phyloP scores from a whole-genome alignment of 2,113 vertebrate species.

The Procapra przewalskii region DNA sequence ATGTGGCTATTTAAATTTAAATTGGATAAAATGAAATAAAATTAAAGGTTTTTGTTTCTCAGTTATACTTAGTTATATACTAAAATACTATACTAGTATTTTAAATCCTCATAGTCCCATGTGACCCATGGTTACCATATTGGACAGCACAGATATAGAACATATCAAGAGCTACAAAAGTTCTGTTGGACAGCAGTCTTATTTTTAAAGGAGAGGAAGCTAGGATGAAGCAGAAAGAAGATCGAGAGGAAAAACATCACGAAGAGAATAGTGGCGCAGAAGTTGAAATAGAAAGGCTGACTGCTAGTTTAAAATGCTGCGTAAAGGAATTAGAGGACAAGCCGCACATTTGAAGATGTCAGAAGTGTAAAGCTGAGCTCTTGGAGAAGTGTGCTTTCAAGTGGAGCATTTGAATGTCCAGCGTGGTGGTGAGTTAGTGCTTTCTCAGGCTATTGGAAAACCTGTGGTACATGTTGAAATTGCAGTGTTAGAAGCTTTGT shows the following conservation, averaged over 20 bases:
- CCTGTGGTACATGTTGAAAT: background rate
- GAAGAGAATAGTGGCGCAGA: background rate
- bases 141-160: background rate
- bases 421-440: background rate
- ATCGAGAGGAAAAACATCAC: background rate
- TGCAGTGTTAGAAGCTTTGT: background rate
- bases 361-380: background rate
- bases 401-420: background rate
- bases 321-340: background rate
- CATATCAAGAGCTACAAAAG: background rate
- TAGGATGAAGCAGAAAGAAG: background rate
- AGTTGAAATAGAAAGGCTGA: background rate
- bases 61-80: too few relatives aligned
- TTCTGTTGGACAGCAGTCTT: background rate
- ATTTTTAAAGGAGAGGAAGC: background rate
- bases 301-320: background rate
- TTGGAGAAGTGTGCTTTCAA: background rate
- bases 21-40: background rate
- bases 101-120: background rate
- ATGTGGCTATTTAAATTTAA: background rate
- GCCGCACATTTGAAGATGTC: background rate
- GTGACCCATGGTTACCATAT: background rate
- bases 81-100: too few relatives aligned
- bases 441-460: background rate
- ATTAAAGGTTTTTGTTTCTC: background rate